Percentiles rank a stretch among this genome's conserved stretches.
Conservation (phyloP, 1,140 invertebrate species). For the Drosophila melanica region DNA sequence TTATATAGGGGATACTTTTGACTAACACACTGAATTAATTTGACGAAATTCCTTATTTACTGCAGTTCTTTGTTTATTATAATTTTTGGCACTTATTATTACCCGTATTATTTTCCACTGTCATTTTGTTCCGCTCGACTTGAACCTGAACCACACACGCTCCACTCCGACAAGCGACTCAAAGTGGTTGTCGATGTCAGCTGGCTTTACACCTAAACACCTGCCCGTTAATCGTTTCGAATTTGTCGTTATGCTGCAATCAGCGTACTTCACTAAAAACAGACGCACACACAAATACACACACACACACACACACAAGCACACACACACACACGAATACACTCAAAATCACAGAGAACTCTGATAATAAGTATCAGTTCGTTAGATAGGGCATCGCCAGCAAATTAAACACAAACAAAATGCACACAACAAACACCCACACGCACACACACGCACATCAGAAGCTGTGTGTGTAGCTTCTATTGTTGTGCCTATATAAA, state of each 20-base stretch:
- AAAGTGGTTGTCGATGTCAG: conserved; percentile 5
- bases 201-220: conserved; percentile 58
- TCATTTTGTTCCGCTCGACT: conserved; percentile 41
- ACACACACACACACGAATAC: conserved; percentile 7
- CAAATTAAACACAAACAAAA: conserved; percentile 7
- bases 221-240: conserved; percentile 43
- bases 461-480: too few species aligned
- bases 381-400: conserved; percentile 16
- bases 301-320: background rate
- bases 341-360: background rate
- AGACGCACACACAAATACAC: too few species aligned
- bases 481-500: background rate
- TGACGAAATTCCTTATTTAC: too few species aligned
- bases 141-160: conserved; percentile 29
- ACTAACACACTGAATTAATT: background rate
- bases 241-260: conserved; percentile 43
- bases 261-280: conserved; percentile 33
- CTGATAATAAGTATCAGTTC: conserved; percentile 17
- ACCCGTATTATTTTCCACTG: conserved; percentile 47
- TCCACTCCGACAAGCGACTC: conserved; percentile 36
- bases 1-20: background rate
- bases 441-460: background rate
- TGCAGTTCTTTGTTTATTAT: background rate
- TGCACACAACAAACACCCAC: background rate
- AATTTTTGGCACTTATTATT: conserved; percentile 7